Conservation (phyloP, 2,888 invertebrate genomes). For the Cetonia aurata region DNA sequence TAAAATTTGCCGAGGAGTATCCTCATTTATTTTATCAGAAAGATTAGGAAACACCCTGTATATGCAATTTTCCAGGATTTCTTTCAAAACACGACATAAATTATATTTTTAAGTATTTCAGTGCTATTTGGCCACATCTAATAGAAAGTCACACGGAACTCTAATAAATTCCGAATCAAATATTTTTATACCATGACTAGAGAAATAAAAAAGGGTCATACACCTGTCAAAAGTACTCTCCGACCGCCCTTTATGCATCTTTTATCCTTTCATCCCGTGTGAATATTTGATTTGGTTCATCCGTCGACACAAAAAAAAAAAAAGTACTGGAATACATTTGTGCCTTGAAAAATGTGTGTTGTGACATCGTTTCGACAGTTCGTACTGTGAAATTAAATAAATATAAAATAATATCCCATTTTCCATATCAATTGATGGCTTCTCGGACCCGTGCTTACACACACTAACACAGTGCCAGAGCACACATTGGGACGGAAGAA, state of each 20-base stretch:
- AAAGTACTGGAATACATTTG: slow-evolving; percentile 65
- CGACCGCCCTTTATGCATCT: no score
- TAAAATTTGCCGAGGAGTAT: no score
- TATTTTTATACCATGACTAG: slow-evolving; percentile 57
- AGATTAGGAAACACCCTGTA: no score
- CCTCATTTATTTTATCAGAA: no score
- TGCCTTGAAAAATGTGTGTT: slow-evolving; percentile 64
- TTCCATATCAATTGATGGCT: slow-evolving; percentile 55
- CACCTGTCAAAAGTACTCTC: no score
- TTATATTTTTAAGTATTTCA: slow-evolving; percentile 53
- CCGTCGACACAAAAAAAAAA: not conserved
- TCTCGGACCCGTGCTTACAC: slow-evolving; percentile 61
- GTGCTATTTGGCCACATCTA: slow-evolving; percentile 49
- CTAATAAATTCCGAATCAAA: slow-evolving; percentile 54
- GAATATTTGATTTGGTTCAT: not conserved
- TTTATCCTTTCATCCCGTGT: no score
- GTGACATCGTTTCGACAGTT: slow-evolving; percentile 56
- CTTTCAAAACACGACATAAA: not conserved
- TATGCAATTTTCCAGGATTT: not conserved
- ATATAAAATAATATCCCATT: slow-evolving; percentile 44
- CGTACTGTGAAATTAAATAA: slow-evolving; percentile 34
- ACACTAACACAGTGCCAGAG: slow-evolving; percentile 1
- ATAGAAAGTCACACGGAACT: slow-evolving; percentile 34
- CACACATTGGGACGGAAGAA: no score
- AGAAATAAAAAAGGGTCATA: slow-evolving; percentile 45